A percentile compares a stretch with the other conserved stretches of the same genome.
phyloP scores from a whole-genome alignment of 2,797 vertebrate genomes.

The Vultur gryphus region DNA sequence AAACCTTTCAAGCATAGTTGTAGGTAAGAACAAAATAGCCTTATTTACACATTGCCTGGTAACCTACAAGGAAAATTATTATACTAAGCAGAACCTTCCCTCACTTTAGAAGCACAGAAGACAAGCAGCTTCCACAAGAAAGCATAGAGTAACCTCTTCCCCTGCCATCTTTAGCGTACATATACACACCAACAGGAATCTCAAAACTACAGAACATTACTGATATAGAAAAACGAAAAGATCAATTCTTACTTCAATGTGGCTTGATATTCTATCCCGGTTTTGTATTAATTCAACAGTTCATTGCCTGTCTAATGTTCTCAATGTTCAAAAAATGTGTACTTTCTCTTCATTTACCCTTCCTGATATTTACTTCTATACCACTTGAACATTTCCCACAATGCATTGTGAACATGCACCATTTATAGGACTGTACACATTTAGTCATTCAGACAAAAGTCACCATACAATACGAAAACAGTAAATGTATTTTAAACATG shows the following conservation, averaged over 20 bases:
- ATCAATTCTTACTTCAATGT: neutral
- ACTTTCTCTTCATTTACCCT: neutral
- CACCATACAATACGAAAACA: neutral
- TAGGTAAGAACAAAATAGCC: neutral
- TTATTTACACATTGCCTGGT: neutral
- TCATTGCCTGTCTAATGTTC: neutral
- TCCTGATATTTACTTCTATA: neutral
- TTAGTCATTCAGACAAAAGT: neutral
- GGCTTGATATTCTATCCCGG: neutral
- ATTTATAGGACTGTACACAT: neutral
- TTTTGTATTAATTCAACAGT: neutral
- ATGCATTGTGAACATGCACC: accelerated
- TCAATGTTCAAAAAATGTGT: neutral
- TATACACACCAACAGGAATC: neutral
- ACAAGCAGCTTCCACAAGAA: neutral
- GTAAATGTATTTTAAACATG: neutral
- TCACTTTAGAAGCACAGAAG: neutral
- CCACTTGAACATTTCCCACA: neutral
- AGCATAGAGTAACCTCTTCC: accelerated
- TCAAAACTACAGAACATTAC: neutral
- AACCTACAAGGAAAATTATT: neutral
- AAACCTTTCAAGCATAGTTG: neutral
- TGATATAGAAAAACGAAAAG: neutral
- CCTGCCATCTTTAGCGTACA: neutral
- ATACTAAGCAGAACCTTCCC: neutral